Percentiles rank a stretch among this genome's conserved stretches.
phyloP scores from a whole-genome alignment of 1,140 invertebrate genomes.

The Leucophenga varia region DNA sequence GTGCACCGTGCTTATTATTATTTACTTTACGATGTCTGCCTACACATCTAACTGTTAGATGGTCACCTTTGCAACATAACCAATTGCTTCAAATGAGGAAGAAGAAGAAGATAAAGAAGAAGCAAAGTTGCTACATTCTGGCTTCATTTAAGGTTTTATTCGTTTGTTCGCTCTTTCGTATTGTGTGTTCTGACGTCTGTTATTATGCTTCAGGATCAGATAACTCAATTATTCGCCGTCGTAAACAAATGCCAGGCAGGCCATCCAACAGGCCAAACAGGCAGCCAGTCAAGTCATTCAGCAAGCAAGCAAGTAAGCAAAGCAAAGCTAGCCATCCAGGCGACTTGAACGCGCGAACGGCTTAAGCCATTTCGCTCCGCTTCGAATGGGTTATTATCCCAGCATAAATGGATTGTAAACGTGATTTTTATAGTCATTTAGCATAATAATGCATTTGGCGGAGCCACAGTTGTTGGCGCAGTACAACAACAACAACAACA shows the following conservation, averaged over 20 bases:
- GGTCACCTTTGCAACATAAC: background rate
- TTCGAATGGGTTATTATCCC: constrained; percentile 53
- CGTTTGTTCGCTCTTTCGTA: background rate
- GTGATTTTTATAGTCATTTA: constrained; percentile 57
- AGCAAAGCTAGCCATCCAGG: constrained; percentile 12
- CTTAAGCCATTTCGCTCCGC: too few relatives aligned
- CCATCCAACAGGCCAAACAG: constrained; percentile 1
- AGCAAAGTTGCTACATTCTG: too few relatives aligned
- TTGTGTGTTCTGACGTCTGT: background rate
- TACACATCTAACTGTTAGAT: background rate
- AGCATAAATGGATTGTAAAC: constrained; percentile 57
- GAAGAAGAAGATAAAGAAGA: too few relatives aligned
- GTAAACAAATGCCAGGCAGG: constrained; percentile 54
- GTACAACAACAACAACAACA: constrained; percentile 11
- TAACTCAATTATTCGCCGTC: constrained; percentile 56
- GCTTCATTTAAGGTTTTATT: background rate
- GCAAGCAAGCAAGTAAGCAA: too few relatives aligned
- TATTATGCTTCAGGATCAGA: constrained; percentile 40
- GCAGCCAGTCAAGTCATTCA: too few relatives aligned
- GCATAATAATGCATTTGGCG: constrained; percentile 55
- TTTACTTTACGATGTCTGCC: background rate
- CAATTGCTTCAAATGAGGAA: background rate
- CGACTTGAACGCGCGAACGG: constrained; percentile 6
- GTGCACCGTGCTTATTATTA: constrained; percentile 7
- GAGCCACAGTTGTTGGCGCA: constrained; percentile 5